These are phyloP conservation scores for Pseudoips prasinana DNA, from an alignment of 2,888 invertebrate species.

Conservation along the genomic window DNA sequence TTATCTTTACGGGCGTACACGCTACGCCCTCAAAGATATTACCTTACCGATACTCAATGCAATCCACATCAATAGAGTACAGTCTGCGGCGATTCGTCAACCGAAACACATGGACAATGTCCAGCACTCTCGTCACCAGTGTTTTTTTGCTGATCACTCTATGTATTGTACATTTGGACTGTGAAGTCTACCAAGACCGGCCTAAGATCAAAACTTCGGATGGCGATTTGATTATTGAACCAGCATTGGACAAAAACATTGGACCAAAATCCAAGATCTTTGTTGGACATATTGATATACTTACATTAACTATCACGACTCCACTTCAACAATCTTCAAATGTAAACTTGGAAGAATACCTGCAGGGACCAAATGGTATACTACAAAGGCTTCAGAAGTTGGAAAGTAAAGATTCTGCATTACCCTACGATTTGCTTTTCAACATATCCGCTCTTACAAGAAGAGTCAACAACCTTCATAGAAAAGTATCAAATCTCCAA, in stretches of 20 bases:
- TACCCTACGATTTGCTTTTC: slow-evolving; percentile 30
- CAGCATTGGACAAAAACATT: slow-evolving; percentile 90
- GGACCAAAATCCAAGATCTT: slow-evolving; percentile 86
- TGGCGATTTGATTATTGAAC: slow-evolving; percentile 91
- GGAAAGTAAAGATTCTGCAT: slow-evolving; percentile 38
- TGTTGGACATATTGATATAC: slow-evolving; percentile 86
- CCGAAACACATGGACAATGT: slow-evolving; percentile 48
- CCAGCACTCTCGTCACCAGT: slow-evolving; percentile 36
- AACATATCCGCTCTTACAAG: slow-evolving; percentile 51
- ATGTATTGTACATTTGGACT: slow-evolving; percentile 43
- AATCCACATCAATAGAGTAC: no score
- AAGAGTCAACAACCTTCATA: slow-evolving; percentile 49
- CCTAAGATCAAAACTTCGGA: slow-evolving; percentile 80
- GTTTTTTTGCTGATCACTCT: slow-evolving; percentile 35
- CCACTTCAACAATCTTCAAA: slow-evolving; percentile 17
- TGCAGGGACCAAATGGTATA: slow-evolving; percentile 42
- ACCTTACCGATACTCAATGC: no score
- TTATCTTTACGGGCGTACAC: no score
- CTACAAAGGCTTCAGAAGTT: slow-evolving; percentile 49
- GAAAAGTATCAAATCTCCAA: slow-evolving; percentile 68
- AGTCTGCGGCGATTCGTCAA: slow-evolving; percentile 23
- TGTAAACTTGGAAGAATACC: slow-evolving; percentile 31
- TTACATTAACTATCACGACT: slow-evolving; percentile 42
- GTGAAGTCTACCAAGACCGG: slow-evolving; percentile 84
- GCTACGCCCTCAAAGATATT: no score